Conservation (phyloP, 2,888 invertebrate species). For the Drosophila picticornis region DNA sequence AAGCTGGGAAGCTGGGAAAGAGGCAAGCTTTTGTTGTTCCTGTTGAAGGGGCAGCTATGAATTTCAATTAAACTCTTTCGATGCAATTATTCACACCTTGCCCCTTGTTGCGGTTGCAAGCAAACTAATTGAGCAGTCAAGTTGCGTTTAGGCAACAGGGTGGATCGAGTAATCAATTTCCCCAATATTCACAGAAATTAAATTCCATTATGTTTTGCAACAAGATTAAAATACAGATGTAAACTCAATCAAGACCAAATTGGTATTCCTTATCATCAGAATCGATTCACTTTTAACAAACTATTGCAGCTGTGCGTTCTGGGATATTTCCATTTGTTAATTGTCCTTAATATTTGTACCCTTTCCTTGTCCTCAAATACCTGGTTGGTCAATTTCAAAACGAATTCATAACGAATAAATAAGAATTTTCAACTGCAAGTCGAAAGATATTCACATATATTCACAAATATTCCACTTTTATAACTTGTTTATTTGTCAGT, state of each 20-base stretch:
- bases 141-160: constrained; percentile 13
- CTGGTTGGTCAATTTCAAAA: too few species aligned
- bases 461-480: too few species aligned
- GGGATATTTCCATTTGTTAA: background rate
- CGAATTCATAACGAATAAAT: too few species aligned
- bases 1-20: background rate
- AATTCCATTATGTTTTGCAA: background rate
- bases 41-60: constrained; percentile 30
- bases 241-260: background rate
- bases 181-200: background rate
- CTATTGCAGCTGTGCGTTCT: background rate
- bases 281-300: background rate
- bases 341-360: background rate
- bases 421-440: too few species aligned
- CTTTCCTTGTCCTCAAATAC: too few species aligned
- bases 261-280: background rate
- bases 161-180: background rate
- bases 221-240: background rate
- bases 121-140: constrained; percentile 57
- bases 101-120: constrained; percentile 6
- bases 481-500: too few species aligned
- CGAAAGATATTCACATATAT: too few species aligned
- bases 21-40: background rate
- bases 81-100: constrained; percentile 63
- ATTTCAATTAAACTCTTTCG: constrained; percentile 69